Evolutionary conservation across 1,140 invertebrate genomes (phyloP).

Genomic region (Drosophila mojavensis): DNA sequence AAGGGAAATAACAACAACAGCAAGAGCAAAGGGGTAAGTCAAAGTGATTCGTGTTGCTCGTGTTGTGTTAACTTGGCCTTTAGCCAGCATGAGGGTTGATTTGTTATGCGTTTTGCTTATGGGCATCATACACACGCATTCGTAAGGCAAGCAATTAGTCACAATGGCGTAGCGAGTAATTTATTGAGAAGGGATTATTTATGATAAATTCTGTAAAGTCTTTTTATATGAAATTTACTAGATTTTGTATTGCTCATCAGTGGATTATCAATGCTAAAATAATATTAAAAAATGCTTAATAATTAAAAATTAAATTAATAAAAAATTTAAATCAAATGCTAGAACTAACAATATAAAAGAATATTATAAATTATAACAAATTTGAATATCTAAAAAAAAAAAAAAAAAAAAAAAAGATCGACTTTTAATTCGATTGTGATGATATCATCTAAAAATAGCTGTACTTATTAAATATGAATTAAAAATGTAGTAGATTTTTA

Average conservation of each 20-base stretch:
- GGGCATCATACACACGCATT: constrained; percentile 33
- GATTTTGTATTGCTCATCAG: no score
- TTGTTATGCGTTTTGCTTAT: constrained; percentile 54
- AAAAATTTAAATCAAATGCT: neutral
- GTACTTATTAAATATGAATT: neutral
- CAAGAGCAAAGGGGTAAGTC: constrained; percentile 68
- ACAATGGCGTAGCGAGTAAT: constrained; percentile 9
- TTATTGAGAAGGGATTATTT: neutral
- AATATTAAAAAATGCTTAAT: no score
- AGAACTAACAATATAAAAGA: neutral
- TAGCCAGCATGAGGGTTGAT: constrained; percentile 56
- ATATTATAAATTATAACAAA: no score
- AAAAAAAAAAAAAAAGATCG: no score
- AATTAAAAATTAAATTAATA: neutral
- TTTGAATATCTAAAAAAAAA: no score
- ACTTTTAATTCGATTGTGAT: no score
- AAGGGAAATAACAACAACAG: constrained; percentile 44
- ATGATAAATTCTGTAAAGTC: neutral
- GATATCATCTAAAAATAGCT: no score
- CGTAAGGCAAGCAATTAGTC: constrained; percentile 7
- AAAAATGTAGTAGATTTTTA: constrained; percentile 3
- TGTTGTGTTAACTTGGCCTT: constrained; percentile 69
- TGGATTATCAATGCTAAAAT: no score
- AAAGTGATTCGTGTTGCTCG: constrained; percentile 28
- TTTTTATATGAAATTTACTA: neutral